Evolutionary conservation across 2,797 vertebrate species (phyloP), one percentile per base, ranked within the genome.

Genomic region (Myripristis jacobus): DNA sequence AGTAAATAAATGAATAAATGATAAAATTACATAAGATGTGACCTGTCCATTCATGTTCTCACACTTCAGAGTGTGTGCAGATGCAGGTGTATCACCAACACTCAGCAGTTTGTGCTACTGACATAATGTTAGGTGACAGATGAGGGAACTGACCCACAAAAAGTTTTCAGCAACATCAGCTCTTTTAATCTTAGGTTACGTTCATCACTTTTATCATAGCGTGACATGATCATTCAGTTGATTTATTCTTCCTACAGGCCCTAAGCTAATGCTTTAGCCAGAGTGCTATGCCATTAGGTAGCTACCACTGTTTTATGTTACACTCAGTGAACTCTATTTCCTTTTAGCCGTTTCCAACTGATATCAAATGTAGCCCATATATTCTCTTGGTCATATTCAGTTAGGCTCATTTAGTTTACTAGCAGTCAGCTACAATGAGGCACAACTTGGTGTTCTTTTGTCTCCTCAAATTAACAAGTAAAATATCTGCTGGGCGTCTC

Each of bases 81-180:
- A 38, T 31, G 29, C 29, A 31, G 7, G 34, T 25, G 4, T n/a
- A 18, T 34, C n/a, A 57, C 29, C n/a, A n/a, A n/a, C n/a, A n/a
- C n/a, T n/a, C n/a, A n/a, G n/a, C n/a, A n/a, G n/a, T n/a, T n/a
- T n/a, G n/a, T n/a, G n/a, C n/a, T n/a, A n/a, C n/a, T n/a, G n/a
- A n/a, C n/a, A n/a, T n/a, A n/a, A n/a, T n/a, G 38, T 11, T 65
- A 51, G 59, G 63, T 75, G 60, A 81, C 44, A 65, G 60, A 67
- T 58, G 25, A 61, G 54, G 41, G 44, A 67, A 60, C 66, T 2
- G 43, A 67, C 63, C 59, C 55, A 69, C 59, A n/a, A n/a, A 71
- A 78, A 41, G 46, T 77, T 81, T 82, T 73, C 31, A 53, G 67
- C 77, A 44, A 62, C 53, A 74, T 81, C 82, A 85, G 73, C 77